Percentiles rank a stretch among this genome's conserved stretches.
Conservation (phyloP, 2,888 invertebrate genomes). For the Siphlonurus alternatus region DNA sequence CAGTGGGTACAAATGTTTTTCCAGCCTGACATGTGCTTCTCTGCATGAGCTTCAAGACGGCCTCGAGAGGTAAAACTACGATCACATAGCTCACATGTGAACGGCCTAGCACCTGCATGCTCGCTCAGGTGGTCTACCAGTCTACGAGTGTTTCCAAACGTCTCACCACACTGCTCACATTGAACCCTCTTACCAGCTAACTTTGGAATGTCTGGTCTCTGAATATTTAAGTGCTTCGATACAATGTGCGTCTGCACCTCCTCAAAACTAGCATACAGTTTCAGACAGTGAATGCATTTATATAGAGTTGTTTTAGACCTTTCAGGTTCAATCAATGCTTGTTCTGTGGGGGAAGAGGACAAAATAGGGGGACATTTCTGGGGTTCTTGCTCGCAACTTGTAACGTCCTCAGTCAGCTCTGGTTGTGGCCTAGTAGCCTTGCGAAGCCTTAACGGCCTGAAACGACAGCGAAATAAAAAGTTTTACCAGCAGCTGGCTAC, state of each 20-base stretch:
- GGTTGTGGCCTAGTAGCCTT: neutral
- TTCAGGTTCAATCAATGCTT: neutral
- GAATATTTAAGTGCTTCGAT: neutral
- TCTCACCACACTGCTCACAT: neutral
- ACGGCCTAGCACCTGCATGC: neutral
- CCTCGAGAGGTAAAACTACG: neutral
- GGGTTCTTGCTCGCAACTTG: neutral
- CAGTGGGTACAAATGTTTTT: neutral
- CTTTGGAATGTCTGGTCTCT: neutral
- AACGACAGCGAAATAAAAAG: neutral
- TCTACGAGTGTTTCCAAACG: neutral
- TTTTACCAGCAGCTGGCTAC: neutral
- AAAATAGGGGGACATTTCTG: neutral
- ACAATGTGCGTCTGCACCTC: neutral
- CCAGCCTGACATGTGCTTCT: neutral
- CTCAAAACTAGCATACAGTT: neutral
- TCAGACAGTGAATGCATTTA: neutral
- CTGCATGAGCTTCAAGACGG: neutral
- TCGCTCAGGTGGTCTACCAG: neutral
- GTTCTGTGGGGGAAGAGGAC: neutral
- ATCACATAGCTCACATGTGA: neutral
- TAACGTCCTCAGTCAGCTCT: neutral
- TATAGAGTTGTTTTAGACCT: neutral
- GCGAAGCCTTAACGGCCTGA: neutral
- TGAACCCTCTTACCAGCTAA: neutral